Base-by-base conservation (phyloP, 2,888 invertebrate genomes). In the Prosapia bicincta region DNA sequence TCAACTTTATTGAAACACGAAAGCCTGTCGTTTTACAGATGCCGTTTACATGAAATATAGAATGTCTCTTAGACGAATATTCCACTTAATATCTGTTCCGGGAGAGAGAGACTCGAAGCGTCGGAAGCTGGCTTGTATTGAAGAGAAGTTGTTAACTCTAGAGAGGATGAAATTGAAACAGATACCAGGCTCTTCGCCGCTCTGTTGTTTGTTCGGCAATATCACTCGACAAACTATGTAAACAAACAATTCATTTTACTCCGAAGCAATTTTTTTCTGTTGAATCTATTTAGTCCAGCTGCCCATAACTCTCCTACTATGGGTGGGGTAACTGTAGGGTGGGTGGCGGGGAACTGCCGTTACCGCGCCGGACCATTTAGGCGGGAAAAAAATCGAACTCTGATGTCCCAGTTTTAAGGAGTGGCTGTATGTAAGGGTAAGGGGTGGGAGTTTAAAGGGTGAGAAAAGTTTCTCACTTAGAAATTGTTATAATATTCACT, bases 341-440 rank as follows among this genome's bases (percentile, higher is more conserved):
- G 25, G 28, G 69, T 69, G 26, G 65, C 24, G 54, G 20, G 23
- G 65, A 26, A 6, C 30, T 69, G 74, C 43, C 38, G 73, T 73
- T 70, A 70, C 28, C 72, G 72, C 75, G 71, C 75, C 75, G 71
- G 75, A 75, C 75, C 75, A 71, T 67, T 71, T 75, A 71, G 75
- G 75, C 71, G 71, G 71, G 75, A 75, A 75, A 75, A 75, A 75
- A 75, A 75, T 75, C 75, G 75, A 75, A 75, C 75, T 75, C 75
- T 25, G 75, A 75, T 75, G 75, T 75, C 75, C 75, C 71, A 75
- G 71, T 71, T 75, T 67, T 71, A 71, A 71, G 71, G 71, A 75
- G 75, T 32, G 32, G 23, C 69, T 23, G 69, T 30, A 30, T 30
- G 30, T 10, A 69, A 26, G 68, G 68, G 20, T 24, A 54, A 54